Base-by-base conservation (phyloP, 2,113 vertebrate genomes). In the Bubo blakistoni region DNA sequence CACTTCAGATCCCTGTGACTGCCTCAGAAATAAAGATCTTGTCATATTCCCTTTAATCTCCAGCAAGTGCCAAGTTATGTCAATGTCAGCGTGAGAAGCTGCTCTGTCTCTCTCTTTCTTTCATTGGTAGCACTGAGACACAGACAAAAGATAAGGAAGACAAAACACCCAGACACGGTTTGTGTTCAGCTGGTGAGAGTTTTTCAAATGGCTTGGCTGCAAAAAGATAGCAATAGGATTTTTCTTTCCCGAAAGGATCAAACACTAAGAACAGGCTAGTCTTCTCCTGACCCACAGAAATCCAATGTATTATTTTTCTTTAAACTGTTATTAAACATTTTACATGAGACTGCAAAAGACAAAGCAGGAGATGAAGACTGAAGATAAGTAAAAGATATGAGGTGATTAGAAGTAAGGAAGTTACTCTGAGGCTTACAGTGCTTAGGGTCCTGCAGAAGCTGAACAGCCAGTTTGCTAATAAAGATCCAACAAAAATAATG, bases 11-110 rank as follows among this genome's bases (percentile, higher is more conserved):
- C 58, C 52, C 87, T 72, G 44, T 47, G 82, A 65, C 78, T 82
- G 94, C 66, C 66, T 72, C 90, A 93, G 78, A 93, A 95, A 91
- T 69, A 76, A 89, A 91, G 58, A 87, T 86, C 66, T 90, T 95
- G 94, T 94, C 87, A 92, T 15, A 82, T 36, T 76, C 73, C 40
- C 70, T 96, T 95, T 59, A 47, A 87, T 94, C 90, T 88, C 84
- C 49, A 87, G 61, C 61, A 79, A 90, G 52, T 85, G 92, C 84
- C 91, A 92, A 94, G 92, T 82, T 65, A 67, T 57, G 78, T 95
- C 93, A 91, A 38, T 11, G 81, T 87, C 94, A 96, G 69, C 2
- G 1, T 36, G 61, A 81, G 91, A 89, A 89, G 77, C 57, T 76
- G 83, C 55, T 81, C 73, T 91, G 44, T 71, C 44, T 79, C 72